phyloP scores from a whole-genome alignment of 1,140 invertebrate genomes.

The Plectrocnemia conspersa region DNA sequence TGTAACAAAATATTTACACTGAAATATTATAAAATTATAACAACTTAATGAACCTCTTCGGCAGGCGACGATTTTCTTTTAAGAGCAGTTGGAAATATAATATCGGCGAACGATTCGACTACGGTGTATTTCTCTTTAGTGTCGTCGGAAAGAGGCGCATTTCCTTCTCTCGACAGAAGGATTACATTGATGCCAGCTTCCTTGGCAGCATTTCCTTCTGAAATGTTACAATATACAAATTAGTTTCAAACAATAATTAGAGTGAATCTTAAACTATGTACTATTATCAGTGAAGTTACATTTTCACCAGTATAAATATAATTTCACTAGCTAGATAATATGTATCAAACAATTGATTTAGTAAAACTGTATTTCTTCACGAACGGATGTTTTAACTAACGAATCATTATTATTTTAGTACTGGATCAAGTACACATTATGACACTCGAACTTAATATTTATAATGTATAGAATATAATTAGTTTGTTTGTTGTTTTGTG shows the following conservation, averaged over 20 bases:
- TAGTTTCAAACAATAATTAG: neutral
- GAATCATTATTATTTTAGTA: no score
- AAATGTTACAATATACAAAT: conserved; percentile 16
- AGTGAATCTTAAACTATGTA: conserved; percentile 13
- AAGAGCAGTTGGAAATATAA: conserved; percentile 1
- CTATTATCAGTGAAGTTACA: no score
- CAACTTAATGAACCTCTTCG: conserved; percentile 25
- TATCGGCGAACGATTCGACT: conserved; percentile 21
- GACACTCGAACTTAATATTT: no score
- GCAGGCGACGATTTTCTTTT: conserved; percentile 26
- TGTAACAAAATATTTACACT: neutral
- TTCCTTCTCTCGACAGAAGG: conserved; percentile 73
- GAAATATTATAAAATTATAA: conserved; percentile 3
- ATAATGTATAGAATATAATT: no score
- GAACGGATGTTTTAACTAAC: no score
- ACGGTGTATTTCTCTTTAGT: conserved; percentile 52
- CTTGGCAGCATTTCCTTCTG: conserved; percentile 78
- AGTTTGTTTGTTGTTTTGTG: no score
- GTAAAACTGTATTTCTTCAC: no score
- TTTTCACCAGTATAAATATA: no score
- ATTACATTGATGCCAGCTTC: conserved; percentile 63
- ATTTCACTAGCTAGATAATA: no score
- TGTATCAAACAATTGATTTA: no score
- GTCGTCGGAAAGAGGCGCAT: conserved; percentile 60
- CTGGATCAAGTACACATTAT: no score